These are phyloP conservation scores for Tachypleus tridentatus DNA, from an alignment of 1,140 invertebrate genomes.

Conservation along the genomic window DNA sequence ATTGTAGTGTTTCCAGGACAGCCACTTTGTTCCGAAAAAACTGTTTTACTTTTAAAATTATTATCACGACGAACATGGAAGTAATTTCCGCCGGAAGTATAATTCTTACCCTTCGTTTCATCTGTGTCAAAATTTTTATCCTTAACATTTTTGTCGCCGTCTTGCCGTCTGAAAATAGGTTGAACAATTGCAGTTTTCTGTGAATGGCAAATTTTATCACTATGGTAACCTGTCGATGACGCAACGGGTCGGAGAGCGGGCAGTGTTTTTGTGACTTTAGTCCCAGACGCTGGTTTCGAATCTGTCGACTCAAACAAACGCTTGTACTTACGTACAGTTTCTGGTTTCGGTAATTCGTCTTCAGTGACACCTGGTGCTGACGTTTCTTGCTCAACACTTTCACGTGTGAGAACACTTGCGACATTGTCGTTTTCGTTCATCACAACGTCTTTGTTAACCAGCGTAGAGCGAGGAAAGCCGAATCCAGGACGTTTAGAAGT, in stretches of 20 bases:
- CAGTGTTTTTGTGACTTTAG: constrained; percentile 10
- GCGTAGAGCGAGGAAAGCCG: constrained; percentile 12
- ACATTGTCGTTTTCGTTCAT: constrained; percentile 31
- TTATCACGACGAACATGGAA: too few relatives aligned
- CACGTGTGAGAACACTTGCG: background rate
- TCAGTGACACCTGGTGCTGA: constrained; percentile 43
- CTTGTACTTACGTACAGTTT: constrained; percentile 69
- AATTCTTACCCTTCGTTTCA: too few relatives aligned
- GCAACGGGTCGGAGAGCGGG: constrained; percentile 24
- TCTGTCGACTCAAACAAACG: constrained; percentile 56
- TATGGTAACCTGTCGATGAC: background rate
- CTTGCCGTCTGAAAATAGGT: too few relatives aligned
- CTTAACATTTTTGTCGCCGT: too few relatives aligned
- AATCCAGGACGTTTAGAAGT: constrained; percentile 6
- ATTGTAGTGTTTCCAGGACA: too few relatives aligned
- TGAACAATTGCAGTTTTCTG: too few relatives aligned
- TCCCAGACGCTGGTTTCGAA: background rate
- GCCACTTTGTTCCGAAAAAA: too few relatives aligned
- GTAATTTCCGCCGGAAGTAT: too few relatives aligned
- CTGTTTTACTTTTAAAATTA: too few relatives aligned
- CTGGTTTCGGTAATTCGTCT: constrained; percentile 65
- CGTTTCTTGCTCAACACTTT: background rate
- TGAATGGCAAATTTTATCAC: too few relatives aligned
- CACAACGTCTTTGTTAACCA: constrained; percentile 35
- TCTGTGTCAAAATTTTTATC: too few relatives aligned